Evolutionary conservation across 1,140 invertebrate genomes (phyloP), one percentile per base, ranked within the genome.

Genomic region (Vanessa atalanta): DNA sequence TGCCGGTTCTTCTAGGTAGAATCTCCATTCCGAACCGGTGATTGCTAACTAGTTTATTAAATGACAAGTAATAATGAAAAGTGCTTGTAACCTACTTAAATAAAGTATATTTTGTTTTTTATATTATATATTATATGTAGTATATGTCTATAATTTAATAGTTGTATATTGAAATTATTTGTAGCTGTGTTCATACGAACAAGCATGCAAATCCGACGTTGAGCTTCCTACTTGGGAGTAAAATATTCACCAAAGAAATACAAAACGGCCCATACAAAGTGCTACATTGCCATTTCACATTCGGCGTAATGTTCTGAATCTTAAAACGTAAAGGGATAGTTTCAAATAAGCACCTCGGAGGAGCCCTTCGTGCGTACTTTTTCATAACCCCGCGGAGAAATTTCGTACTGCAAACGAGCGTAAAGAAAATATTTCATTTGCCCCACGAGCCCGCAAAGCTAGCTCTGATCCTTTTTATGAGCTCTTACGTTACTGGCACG

Each of bases 341-440:
- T 77, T 79, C 78, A 65, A 77, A 78, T 86, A 83, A 86, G 77
- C 77, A 80, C 80, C 81, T 75, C 70, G 48, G 61, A 79, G 67
- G 72, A 76, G 71, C 79, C 61, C 74, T 78, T 47, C 82, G 75
- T 83, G 78, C 78, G 77, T 80, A 76, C 69, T 64, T 55, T 65
- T 81, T 75, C 65, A 73, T 73, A 51, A 65, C 67, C 64, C 79
- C 79, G 70, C 71, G 67, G 79, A 83, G 79, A 75, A 79, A 80
- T 79, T 78, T 74, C 65, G 65, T 76, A 78, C 60, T 83, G 75
- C 75, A 81, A 70, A 78, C 80, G 79, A 84, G 79, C 83, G 80
- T 83, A 79, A 81, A 84, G 79, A 79, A 89, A 84, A 89, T 88
- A 86, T 85, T 88, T 86, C 83, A 87, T 89, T 86, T 89, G 81